Base-by-base conservation (phyloP, 2,797 vertebrate species). In the Sorex maritimensis region DNA sequence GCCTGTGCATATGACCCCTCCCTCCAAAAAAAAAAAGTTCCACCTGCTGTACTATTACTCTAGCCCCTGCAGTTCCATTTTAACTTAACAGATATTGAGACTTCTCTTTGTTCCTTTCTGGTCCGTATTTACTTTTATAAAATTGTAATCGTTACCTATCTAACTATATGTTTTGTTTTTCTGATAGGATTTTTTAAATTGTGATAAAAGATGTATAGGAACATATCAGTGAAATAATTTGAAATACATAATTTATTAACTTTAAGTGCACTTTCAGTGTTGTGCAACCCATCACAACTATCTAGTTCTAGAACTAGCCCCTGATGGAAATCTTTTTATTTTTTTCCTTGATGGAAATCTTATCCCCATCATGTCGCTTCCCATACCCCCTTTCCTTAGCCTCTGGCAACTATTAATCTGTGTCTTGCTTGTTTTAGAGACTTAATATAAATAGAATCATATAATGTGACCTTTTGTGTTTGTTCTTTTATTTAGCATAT, bases 91-190 rank as follows among this genome's bases (percentile, higher is more conserved):
- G 80, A 78, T 49, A 6, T 46, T 93, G 78, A 63, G 30, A 74
- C 38, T 85, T 92, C 19, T 65, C 38, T 93, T 21, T 94, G 23
- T 93, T 95, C 61, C 65, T 88, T 95, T 94, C 30, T 86, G 23
- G 41, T 84, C 34, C 49, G 49, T 67, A 68, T 83, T 86, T 95
- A 71, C n/a, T 88, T 94, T 79, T 93, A 74, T 11, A 71, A 61
- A 74, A 80, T 81, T 94, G 6, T 81, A 89, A 82, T 86, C 8
- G 21, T 72, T 71, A 8, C 82, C 17, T 92, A 0, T 86, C 7
- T 77, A 6, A 58, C 1, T 92, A 11, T 65, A 23, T 55, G 6
- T 46, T 26, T 77, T 23, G 46, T 63, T 58, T 79, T 78, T 75
- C 46, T 61, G 26, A 44, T 79, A 14, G 26, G 63, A 11, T 55